Conservation (phyloP, 1,140 invertebrate species). For the Hyphantria cunea region DNA sequence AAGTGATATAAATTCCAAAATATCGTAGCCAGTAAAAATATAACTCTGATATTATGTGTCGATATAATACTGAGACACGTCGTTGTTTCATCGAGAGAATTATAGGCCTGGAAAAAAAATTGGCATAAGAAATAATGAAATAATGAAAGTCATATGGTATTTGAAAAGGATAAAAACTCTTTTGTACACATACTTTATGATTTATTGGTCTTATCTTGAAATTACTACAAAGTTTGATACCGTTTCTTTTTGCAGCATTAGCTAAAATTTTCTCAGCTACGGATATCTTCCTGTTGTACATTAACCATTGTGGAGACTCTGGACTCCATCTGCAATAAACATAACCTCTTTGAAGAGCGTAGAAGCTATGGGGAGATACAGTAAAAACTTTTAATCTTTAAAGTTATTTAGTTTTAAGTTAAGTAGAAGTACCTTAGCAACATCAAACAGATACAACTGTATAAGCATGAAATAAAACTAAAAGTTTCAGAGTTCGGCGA, state of each 20-base stretch:
- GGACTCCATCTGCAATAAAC: conserved; percentile 86
- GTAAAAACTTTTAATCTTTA: too few relatives aligned
- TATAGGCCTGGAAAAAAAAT: conserved; percentile 60
- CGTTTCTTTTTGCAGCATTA: conserved; percentile 83
- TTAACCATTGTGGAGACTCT: conserved; percentile 91
- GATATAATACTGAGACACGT: conserved; percentile 56
- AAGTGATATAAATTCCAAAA: conserved; percentile 60
- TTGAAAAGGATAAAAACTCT: too few relatives aligned
- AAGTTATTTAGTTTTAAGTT: too few relatives aligned
- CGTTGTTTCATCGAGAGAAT: conserved; percentile 56
- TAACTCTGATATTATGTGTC: conserved; percentile 52
- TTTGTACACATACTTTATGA: conserved; percentile 56
- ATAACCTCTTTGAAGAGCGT: neutral
- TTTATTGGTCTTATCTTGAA: conserved; percentile 73
- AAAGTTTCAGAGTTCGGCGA: conserved; percentile 59
- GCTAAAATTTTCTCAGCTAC: conserved; percentile 85
- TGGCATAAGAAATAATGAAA: neutral
- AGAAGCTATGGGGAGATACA: too few relatives aligned
- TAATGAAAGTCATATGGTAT: neutral
- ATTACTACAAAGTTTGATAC: conserved; percentile 52
- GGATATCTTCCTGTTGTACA: conserved; percentile 86
- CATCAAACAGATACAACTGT: conserved; percentile 42
- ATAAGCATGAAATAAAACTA: conserved; percentile 52
- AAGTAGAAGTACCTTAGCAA: conserved; percentile 49
- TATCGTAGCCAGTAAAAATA: conserved; percentile 38